phyloP scores from a whole-genome alignment of 2,113 vertebrate species.

The Thalassarche chlororhynchos region DNA sequence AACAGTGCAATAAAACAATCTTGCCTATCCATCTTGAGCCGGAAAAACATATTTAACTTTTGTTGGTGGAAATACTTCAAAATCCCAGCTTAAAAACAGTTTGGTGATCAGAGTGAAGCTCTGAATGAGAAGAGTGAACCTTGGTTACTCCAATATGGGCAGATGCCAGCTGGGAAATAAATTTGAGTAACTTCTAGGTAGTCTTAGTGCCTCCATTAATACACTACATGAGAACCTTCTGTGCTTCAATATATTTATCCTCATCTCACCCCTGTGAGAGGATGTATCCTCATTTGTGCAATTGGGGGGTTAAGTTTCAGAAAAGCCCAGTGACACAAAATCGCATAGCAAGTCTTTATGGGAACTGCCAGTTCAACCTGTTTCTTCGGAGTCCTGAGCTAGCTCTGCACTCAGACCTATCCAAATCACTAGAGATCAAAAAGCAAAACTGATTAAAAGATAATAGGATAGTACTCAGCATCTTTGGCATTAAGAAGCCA shows the following conservation, averaged over 20 bases:
- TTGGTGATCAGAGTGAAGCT: background rate
- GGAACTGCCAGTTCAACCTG: background rate
- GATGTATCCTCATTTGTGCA: background rate
- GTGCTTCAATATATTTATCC: background rate
- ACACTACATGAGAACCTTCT: background rate
- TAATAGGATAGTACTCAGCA: background rate
- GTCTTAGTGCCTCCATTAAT: background rate
- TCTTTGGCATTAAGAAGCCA: background rate
- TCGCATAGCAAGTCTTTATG: background rate
- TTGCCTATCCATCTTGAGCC: background rate
- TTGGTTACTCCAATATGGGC: background rate
- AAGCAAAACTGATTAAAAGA: background rate
- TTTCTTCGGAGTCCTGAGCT: background rate
- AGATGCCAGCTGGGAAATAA: background rate
- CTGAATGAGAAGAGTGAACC: background rate
- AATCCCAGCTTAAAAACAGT: background rate
- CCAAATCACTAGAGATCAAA: background rate
- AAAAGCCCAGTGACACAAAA: background rate
- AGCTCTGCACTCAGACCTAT: background rate
- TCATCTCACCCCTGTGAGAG: background rate
- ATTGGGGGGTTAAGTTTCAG: background rate
- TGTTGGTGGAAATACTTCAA: slow-evolving; percentile 10
- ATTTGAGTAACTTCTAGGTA: background rate
- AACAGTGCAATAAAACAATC: background rate
- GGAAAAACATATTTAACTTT: background rate